Evolutionary conservation across 2,113 vertebrate species (phyloP).

Genomic region (Xenus cinereus): DNA sequence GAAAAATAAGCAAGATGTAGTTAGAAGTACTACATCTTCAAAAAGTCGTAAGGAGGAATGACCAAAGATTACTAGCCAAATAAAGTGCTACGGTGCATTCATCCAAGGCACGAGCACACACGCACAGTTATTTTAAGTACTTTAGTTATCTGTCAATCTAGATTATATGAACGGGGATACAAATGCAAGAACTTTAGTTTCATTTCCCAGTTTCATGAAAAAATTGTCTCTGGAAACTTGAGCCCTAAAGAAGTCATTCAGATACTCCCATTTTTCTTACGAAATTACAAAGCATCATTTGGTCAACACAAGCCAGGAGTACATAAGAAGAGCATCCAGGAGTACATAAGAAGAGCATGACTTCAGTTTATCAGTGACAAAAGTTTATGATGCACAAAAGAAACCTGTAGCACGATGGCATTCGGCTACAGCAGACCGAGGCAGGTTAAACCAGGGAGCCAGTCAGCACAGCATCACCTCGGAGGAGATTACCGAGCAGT

Average conservation of each 20-base stretch:
- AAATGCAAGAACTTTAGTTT: neutral
- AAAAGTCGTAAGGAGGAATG: neutral
- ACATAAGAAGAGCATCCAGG: no score
- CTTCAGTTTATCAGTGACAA: no score
- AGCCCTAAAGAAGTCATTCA: neutral
- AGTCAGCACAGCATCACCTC: neutral
- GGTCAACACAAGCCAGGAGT: no score
- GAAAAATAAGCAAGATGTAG: neutral
- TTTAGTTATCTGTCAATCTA: neutral
- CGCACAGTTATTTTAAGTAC: neutral
- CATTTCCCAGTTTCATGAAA: neutral
- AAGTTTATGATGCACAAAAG: fast-evolving
- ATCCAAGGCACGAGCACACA: neutral
- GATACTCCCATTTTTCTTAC: neutral
- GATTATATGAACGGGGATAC: neutral
- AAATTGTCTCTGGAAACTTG: neutral
- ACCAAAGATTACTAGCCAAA: neutral
- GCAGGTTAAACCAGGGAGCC: neutral
- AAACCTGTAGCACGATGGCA: neutral
- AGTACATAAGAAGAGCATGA: no score
- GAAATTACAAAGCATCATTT: neutral
- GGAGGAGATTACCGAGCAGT: constrained; percentile 79
- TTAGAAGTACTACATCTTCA: neutral
- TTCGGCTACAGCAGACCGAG: neutral
- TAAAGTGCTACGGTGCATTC: neutral